A percentile compares a stretch with the other conserved stretches of the same genome.
These are phyloP conservation scores for Rhinophrynus dorsalis DNA, from an alignment of 2,797 vertebrate genomes.

Conservation along the genomic window DNA sequence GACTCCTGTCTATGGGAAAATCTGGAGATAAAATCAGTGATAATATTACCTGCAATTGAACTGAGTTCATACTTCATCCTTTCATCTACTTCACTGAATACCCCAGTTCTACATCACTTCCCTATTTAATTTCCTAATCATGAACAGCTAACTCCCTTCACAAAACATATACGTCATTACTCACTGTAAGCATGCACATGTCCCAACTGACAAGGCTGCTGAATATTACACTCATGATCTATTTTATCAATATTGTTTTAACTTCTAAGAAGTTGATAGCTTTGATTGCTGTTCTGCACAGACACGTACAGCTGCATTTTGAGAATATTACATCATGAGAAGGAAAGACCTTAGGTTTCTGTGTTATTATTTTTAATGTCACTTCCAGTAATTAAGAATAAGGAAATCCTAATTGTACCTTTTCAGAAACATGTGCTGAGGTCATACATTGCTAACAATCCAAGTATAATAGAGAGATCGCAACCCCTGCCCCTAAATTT, in stretches of 20 bases:
- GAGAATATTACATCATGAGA: conserved; percentile 56
- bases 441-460: conserved; percentile 56
- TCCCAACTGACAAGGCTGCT: neutral
- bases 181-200: neutral
- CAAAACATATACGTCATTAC: neutral
- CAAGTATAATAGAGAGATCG: conserved; percentile 54
- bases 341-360: conserved; percentile 48
- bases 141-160: too few species aligned
- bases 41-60: too few species aligned
- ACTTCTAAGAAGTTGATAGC: conserved; percentile 20
- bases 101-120: too few species aligned
- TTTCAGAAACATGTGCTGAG: conserved; percentile 64
- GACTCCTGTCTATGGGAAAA: too few species aligned
- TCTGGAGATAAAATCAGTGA: too few species aligned
- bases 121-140: too few species aligned
- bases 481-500: conserved; percentile 55
- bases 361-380: conserved; percentile 57
- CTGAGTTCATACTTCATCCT: too few species aligned
- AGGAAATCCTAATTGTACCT: conserved; percentile 57
- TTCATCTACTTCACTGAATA: too few species aligned
- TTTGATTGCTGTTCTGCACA: conserved; percentile 27
- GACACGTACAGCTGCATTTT: conserved; percentile 27
- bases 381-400: conserved; percentile 60
- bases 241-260: conserved; percentile 42
- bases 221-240: neutral